phyloP scores from a whole-genome alignment of 1,140 invertebrate genomes.

The Conus ventricosus region DNA sequence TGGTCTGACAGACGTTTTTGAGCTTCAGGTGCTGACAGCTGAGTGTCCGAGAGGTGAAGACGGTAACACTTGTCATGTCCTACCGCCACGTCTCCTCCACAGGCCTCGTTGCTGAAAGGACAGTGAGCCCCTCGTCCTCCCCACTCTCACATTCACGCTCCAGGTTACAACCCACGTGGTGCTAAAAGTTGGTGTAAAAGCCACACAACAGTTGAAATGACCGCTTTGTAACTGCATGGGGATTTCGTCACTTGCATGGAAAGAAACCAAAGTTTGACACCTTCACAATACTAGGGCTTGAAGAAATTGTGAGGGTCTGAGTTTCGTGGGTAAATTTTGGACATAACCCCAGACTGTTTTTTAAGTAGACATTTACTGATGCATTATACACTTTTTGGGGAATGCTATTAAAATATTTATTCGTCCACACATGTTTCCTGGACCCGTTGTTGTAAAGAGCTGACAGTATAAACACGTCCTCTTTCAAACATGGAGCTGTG shows the following conservation, averaged over 20 bases:
- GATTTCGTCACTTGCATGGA: neutral
- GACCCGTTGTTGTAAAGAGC: too few species aligned
- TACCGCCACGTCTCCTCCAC: conserved; percentile 3
- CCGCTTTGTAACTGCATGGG: neutral
- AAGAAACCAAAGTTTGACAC: neutral
- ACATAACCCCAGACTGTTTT: neutral
- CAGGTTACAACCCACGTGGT: conserved; percentile 12
- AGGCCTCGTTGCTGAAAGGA: conserved; percentile 17
- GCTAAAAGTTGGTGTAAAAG: neutral
- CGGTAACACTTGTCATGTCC: neutral
- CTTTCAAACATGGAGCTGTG: neutral
- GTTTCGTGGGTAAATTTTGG: neutral
- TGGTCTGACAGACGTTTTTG: neutral
- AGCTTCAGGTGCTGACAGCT: neutral
- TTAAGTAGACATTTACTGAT: neutral
- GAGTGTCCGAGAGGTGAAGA: neutral
- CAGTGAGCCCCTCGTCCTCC: conserved; percentile 22
- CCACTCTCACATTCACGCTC: neutral
- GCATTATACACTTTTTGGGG: neutral
- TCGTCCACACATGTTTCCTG: neutral
- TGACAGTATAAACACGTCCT: neutral
- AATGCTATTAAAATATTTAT: neutral
- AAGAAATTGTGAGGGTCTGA: neutral
- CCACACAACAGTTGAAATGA: neutral
- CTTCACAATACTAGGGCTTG: neutral